phyloP scores from a whole-genome alignment of 2,888 invertebrate species.

The Hermaeophaga mercurialis region DNA sequence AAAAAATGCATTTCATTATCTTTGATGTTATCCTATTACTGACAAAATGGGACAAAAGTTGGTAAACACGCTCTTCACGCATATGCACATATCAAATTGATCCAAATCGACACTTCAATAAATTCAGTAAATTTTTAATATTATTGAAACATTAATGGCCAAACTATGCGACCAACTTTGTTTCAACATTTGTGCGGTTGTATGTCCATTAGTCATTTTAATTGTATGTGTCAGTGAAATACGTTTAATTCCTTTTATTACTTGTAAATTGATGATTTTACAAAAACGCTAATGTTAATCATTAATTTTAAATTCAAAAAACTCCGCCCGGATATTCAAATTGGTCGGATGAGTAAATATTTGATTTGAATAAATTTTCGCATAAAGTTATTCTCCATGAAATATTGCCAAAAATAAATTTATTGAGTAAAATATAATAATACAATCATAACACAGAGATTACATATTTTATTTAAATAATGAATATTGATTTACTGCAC shows the following conservation, averaged over 20 bases:
- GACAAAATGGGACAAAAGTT: too few species aligned
- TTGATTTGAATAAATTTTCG: background rate
- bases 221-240: slow-evolving; percentile 29
- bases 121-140: slow-evolving; percentile 23
- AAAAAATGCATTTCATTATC: too few species aligned
- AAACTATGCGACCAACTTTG: slow-evolving; percentile 24
- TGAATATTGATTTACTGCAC: too few species aligned
- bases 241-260: slow-evolving; percentile 26
- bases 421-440: too few species aligned
- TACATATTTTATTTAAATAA: too few species aligned
- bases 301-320: slow-evolving; percentile 16
- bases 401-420: too few species aligned
- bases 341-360: background rate
- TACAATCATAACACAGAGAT: too few species aligned
- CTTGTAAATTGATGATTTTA: slow-evolving; percentile 27
- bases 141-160: slow-evolving; percentile 12
- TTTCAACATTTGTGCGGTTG: slow-evolving; percentile 22
- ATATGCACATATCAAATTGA: too few species aligned
- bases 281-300: slow-evolving; percentile 17
- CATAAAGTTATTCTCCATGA: too few species aligned
- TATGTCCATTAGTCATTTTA: slow-evolving; percentile 29
- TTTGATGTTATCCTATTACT: too few species aligned
- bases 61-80: too few species aligned
- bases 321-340: slow-evolving; percentile 1
- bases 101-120: slow-evolving; percentile 8